These are phyloP conservation scores for Rhinophrynus dorsalis DNA, from an alignment of 2,797 vertebrate genomes.

Conservation along the genomic window DNA sequence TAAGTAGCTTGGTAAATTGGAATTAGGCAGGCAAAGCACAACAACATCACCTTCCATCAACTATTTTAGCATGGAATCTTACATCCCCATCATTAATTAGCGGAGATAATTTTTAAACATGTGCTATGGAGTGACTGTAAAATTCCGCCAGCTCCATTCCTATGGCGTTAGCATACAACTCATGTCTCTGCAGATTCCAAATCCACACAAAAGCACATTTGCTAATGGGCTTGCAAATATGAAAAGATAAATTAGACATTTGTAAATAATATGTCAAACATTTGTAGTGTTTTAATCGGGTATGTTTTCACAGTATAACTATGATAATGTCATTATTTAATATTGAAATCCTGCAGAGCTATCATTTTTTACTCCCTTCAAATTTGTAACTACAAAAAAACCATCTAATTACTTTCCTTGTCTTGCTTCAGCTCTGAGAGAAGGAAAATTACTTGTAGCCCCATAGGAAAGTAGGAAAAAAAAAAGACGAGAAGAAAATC, in stretches of 20 bases:
- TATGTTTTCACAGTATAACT: conserved; percentile 2
- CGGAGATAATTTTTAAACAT: too few relatives aligned
- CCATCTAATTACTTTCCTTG: conserved; percentile 44
- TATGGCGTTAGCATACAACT: too few relatives aligned
- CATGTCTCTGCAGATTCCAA: too few relatives aligned
- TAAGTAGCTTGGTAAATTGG: too few relatives aligned
- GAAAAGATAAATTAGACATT: neutral
- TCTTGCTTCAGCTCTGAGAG: conserved; percentile 31
- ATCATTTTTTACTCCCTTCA: conserved; percentile 22
- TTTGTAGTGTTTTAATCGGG: neutral
- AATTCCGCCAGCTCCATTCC: too few relatives aligned
- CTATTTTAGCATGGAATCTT: too few relatives aligned
- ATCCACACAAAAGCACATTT: too few relatives aligned
- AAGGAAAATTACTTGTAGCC: conserved; percentile 34
- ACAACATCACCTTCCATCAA: too few relatives aligned
- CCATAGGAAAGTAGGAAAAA: conserved; percentile 37
- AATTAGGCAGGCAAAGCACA: too few relatives aligned
- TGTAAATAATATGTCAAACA: neutral
- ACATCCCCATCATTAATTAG: too few relatives aligned
- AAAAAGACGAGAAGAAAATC: conserved; percentile 26
- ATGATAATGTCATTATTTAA: conserved; percentile 27
- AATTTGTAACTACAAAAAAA: conserved; percentile 30
- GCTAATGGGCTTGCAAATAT: neutral
- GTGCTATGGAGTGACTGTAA: too few relatives aligned
- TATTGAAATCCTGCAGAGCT: conserved; percentile 21